Evolutionary conservation across 2,797 vertebrate genomes (phyloP).

Genomic region (Odontamblyopus rebecca): DNA sequence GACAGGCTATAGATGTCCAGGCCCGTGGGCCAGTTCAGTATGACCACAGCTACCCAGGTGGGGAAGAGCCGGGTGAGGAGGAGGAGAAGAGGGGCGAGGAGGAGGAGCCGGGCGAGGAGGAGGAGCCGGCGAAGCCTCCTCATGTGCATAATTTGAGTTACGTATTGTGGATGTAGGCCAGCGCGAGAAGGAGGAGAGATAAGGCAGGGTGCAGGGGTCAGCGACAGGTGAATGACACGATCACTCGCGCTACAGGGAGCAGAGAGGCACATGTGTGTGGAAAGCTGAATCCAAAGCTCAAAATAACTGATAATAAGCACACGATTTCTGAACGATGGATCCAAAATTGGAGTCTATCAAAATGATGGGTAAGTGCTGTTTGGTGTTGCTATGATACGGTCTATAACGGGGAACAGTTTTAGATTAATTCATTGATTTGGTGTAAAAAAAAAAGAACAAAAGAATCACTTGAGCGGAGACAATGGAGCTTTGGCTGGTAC

Average conservation of each 20-base stretch:
- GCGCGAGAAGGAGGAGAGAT: conserved; percentile 46
- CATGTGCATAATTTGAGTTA: too few species aligned
- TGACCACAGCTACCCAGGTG: too few species aligned
- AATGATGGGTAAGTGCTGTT: conserved; percentile 48
- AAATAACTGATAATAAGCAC: conserved; percentile 1
- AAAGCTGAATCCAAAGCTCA: not conserved
- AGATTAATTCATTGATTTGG: conserved; percentile 9
- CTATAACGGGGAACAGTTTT: conserved; percentile 2
- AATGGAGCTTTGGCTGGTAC: not conserved
- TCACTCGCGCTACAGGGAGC: conserved; percentile 2
- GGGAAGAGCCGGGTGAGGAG: too few species aligned
- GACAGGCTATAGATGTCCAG: too few species aligned
- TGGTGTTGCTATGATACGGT: not conserved
- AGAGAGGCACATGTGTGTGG: not conserved
- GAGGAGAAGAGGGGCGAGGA: too few species aligned
- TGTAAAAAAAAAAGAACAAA: not conserved
- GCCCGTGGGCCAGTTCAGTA: too few species aligned
- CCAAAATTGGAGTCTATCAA: conserved; percentile 15
- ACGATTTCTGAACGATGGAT: not conserved
- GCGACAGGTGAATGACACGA: conserved; percentile 15
- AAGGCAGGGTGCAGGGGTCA: conserved; percentile 24
- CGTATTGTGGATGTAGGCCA: not conserved
- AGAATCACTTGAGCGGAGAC: not conserved
- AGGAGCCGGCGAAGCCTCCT: too few species aligned
- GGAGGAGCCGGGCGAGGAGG: too few species aligned